These are phyloP conservation scores for Xestobium rufovillosum DNA, from an alignment of 2,888 invertebrate genomes.

Conservation along the genomic window DNA sequence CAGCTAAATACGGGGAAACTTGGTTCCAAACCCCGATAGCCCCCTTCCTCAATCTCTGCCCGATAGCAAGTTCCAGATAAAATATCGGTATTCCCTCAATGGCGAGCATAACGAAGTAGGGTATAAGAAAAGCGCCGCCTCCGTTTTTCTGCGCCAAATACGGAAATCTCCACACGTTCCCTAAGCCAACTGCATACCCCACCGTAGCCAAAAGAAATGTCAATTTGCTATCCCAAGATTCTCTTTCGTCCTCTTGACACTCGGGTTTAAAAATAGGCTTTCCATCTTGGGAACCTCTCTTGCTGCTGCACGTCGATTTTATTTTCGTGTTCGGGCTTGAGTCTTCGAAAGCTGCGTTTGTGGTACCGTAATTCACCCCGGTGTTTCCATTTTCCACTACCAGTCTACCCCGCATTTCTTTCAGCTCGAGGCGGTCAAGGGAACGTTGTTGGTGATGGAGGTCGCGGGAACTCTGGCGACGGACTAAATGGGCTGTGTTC, in stretches of 20 bases:
- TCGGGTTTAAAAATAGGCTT: conserved; percentile 56
- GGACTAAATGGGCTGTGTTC: conserved; percentile 81
- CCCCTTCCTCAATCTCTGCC: conserved; percentile 86
- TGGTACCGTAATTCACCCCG: conserved; percentile 69
- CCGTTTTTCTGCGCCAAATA: conserved; percentile 93
- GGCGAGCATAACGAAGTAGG: conserved; percentile 91
- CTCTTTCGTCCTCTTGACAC: conserved; percentile 65
- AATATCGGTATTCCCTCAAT: conserved; percentile 95
- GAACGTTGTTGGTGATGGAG: conserved; percentile 70
- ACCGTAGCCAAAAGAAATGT: conserved; percentile 91
- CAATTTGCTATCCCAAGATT: conserved; percentile 89
- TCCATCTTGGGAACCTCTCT: conserved; percentile 54
- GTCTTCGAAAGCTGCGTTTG: conserved; percentile 75
- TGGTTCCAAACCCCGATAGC: conserved; percentile 95
- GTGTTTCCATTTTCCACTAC: conserved; percentile 61
- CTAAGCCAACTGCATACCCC: conserved; percentile 83
- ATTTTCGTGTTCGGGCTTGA: conserved; percentile 49
- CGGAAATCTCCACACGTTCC: conserved; percentile 94
- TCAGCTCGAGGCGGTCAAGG: conserved; percentile 77
- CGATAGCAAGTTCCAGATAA: conserved; percentile 91
- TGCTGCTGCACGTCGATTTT: conserved; percentile 46
- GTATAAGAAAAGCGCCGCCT: conserved; percentile 94
- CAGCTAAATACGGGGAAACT: conserved; percentile 76
- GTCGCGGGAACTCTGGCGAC: conserved; percentile 83
- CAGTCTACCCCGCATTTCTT: conserved; percentile 73